Evolutionary conservation across 2,888 invertebrate genomes (phyloP).

Genomic region (Prosopocoilus inquinatus): DNA sequence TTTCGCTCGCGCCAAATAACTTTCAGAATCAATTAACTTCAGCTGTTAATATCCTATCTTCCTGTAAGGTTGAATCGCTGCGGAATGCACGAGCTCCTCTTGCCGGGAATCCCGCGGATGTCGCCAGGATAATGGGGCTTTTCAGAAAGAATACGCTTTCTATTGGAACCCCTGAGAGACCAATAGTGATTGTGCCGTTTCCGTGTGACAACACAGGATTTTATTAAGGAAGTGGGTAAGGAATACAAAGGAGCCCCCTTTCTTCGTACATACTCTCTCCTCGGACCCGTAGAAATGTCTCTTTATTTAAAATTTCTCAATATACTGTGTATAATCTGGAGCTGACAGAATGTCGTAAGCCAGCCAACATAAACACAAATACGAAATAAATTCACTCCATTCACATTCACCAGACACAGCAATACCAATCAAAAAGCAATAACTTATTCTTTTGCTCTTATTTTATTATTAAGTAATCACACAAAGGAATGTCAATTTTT

Average conservation of each 20-base stretch:
- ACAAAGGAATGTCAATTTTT: too few species aligned
- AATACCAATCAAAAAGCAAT: too few species aligned
- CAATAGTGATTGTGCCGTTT: conserved; percentile 42
- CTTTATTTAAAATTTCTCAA: conserved; percentile 4
- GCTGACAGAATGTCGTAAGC: not conserved
- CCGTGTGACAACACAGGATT: conserved; percentile 42
- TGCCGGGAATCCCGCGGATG: conserved; percentile 27
- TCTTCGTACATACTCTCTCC: conserved; percentile 23
- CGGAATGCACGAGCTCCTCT: conserved; percentile 16
- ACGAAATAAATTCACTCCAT: too few species aligned
- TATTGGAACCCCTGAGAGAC: conserved; percentile 38
- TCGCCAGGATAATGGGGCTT: conserved; percentile 33
- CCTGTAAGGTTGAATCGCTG: not conserved
- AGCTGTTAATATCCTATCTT: conserved; percentile 16
- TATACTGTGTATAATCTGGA: conserved; percentile 3
- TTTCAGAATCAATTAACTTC: conserved; percentile 28
- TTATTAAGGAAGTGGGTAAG: conserved; percentile 40
- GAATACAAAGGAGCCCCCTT: conserved; percentile 36
- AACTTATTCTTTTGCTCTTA: too few species aligned
- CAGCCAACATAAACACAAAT: not conserved
- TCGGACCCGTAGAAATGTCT: not conserved
- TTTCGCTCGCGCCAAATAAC: conserved; percentile 21
- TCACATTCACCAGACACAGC: too few species aligned
- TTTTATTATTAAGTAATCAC: too few species aligned
- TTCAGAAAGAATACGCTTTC: conserved; percentile 39